These are phyloP conservation scores for Apostichopus japonicus DNA, from an alignment of 35 echinoderm and acorn worm species.

Conservation along the genomic window DNA sequence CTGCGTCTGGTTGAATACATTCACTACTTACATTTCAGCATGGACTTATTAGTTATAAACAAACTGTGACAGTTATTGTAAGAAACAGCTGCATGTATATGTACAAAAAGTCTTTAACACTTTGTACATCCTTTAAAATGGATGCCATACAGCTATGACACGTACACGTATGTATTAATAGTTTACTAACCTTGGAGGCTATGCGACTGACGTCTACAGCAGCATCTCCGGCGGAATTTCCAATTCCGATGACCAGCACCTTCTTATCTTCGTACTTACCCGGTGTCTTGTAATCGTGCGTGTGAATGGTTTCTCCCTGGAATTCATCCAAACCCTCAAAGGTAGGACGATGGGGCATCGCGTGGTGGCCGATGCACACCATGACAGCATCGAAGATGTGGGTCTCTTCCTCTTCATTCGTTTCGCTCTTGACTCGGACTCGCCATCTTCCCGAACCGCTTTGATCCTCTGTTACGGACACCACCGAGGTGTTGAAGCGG, in stretches of 20 bases:
- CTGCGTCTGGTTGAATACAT: background rate
- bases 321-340: conserved; percentile 78
- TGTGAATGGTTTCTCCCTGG: conserved; percentile 77
- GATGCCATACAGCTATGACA: no score
- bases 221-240: conserved; percentile 89
- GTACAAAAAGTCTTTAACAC: no score
- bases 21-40: no score
- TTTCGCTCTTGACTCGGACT: conserved; percentile 46
- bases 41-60: no score
- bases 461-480: conserved; percentile 56
- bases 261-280: conserved; percentile 63
- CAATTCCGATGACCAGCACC: conserved; percentile 81
- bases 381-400: conserved; percentile 81
- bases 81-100: no score
- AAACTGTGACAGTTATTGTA: no score
- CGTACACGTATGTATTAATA: no score
- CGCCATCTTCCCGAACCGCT: conserved; percentile 65
- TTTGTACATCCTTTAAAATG: no score
- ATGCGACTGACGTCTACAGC: conserved; percentile 78
- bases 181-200: conserved; percentile 66
- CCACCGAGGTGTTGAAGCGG: conserved; percentile 75
- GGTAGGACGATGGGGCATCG: conserved; percentile 49
- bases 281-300: conserved; percentile 73
- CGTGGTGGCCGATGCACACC: conserved; percentile 79
- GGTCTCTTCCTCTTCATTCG: background rate